phyloP scores from a whole-genome alignment of 2,113 vertebrate species.

The Siphamia tubifer region DNA sequence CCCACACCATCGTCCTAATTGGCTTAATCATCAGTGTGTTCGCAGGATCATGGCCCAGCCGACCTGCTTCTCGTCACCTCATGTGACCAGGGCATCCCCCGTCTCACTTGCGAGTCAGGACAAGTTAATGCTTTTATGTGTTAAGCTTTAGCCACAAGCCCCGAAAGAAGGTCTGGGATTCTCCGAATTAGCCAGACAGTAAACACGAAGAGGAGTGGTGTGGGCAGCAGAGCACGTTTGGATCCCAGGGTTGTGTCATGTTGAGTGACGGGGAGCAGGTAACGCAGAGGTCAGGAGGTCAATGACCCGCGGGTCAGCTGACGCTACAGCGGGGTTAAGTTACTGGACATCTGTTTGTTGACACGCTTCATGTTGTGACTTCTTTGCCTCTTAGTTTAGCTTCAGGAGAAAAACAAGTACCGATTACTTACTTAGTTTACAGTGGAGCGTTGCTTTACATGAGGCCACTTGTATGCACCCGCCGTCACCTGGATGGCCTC shows the following conservation, averaged over 20 bases:
- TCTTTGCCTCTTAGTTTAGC: neutral
- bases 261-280: neutral
- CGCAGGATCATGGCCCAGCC: constrained; percentile 22
- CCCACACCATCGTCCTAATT: constrained; percentile 50
- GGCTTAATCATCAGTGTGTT: constrained; percentile 63
- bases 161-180: constrained; percentile 20
- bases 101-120: constrained; percentile 39
- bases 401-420: neutral
- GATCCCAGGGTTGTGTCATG: neutral
- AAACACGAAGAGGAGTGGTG: neutral
- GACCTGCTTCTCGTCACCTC: constrained; percentile 24
- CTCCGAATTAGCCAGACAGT: constrained; percentile 2
- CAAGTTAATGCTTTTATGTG: constrained; percentile 47
- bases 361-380: neutral
- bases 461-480: neutral
- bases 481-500: neutral
- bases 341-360: no score
- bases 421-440: constrained; percentile 9
- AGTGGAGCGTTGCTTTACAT: neutral
- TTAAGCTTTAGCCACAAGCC: constrained; percentile 15
- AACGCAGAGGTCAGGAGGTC: constrained; percentile 11
- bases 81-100: constrained; percentile 23
- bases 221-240: neutral
- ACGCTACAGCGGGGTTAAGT: neutral
- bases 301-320: neutral